These are phyloP conservation scores for Centruroides sculpturatus DNA, from an alignment of 1,140 invertebrate genomes.

Conservation along the genomic window DNA sequence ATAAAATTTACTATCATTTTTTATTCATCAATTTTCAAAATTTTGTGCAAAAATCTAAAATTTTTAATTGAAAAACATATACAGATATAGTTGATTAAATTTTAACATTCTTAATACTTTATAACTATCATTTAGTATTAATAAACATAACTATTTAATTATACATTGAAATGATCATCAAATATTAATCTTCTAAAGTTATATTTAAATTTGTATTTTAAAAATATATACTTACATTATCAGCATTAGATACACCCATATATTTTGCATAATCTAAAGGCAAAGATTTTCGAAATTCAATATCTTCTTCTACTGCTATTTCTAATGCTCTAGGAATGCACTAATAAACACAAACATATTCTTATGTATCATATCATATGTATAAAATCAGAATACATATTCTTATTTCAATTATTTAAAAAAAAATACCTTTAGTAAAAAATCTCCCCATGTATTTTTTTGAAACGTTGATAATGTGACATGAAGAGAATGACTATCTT, in stretches of 20 bases:
- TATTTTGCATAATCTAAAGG: constrained; percentile 59
- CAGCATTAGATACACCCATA: constrained; percentile 50
- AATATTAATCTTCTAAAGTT: too few species aligned
- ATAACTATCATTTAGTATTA: too few species aligned
- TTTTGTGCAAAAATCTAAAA: too few species aligned
- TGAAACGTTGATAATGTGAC: constrained; percentile 86
- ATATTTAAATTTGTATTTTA: too few species aligned
- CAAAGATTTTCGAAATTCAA: constrained; percentile 59
- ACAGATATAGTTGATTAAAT: too few species aligned
- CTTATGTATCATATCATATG: background rate
- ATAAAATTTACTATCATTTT: too few species aligned
- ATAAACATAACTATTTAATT: too few species aligned
- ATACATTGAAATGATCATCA: too few species aligned
- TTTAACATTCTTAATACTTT: too few species aligned
- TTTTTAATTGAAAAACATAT: too few species aligned
- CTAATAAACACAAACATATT: constrained; percentile 22
- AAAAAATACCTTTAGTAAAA: constrained; percentile 50
- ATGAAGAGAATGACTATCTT: constrained; percentile 71
- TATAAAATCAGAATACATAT: background rate
- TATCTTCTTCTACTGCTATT: constrained; percentile 49
- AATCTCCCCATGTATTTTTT: constrained; percentile 74
- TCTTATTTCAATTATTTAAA: background rate
- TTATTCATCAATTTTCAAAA: too few species aligned
- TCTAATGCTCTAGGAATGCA: constrained; percentile 60
- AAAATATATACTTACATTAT: constrained; percentile 19